A percentile compares a stretch with the other conserved stretches of the same genome.
Conservation (phyloP, 2,113 vertebrate species). For the Arizona elegans region DNA sequence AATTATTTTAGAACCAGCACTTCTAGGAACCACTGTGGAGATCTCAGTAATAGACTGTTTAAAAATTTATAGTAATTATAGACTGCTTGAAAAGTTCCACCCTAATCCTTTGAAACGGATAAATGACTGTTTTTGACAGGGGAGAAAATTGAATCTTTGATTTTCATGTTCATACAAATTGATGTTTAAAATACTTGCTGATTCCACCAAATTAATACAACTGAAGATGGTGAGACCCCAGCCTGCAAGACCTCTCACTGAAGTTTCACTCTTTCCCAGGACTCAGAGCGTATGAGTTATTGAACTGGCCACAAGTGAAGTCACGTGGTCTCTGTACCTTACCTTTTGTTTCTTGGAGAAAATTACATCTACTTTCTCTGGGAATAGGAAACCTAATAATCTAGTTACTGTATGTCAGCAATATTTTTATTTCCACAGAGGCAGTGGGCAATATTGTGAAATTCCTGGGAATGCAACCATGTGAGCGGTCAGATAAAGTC, state of each 20-base stretch:
- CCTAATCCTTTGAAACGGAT: background rate
- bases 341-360: background rate
- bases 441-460: constrained; percentile 79
- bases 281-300: background rate
- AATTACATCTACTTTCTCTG: background rate
- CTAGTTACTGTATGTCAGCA: background rate
- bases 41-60: background rate
- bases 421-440: constrained; percentile 62
- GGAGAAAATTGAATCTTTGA: background rate
- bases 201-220: background rate
- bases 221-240: background rate
- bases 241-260: background rate
- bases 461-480: constrained; percentile 81
- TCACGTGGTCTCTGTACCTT: background rate
- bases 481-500: constrained; percentile 80
- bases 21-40: background rate
- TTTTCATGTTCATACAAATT: background rate
- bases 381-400: background rate
- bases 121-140: background rate
- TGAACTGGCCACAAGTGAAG: background rate
- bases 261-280: background rate
- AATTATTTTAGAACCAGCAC: background rate
- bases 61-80: background rate
- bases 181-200: background rate
- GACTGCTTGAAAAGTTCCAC: background rate